Conservation (phyloP, 2,113 vertebrate genomes). For the Pholis gunnellus region DNA sequence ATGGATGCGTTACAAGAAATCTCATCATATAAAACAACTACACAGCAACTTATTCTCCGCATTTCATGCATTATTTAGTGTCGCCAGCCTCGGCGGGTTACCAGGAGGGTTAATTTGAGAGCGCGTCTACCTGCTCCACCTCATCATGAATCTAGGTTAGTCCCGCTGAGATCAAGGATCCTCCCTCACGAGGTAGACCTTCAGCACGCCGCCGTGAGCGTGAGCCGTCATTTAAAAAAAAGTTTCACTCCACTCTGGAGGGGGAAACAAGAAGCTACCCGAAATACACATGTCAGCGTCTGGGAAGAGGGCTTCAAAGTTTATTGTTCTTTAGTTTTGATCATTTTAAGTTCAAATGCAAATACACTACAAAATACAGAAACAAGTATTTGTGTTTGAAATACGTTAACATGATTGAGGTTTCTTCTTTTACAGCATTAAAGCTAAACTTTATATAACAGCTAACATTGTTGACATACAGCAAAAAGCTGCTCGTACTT, state of each 20-base stretch:
- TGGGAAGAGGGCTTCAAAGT: neutral
- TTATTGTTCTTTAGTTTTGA: neutral
- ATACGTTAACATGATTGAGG: no score
- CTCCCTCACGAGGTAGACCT: constrained; percentile 39
- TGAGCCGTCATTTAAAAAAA: constrained; percentile 13
- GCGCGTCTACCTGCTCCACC: constrained; percentile 16
- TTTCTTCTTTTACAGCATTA: no score
- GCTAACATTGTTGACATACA: no score
- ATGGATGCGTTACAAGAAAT: neutral
- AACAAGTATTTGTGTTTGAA: no score
- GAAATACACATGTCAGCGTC: neutral
- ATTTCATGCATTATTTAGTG: constrained; percentile 3
- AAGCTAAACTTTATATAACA: no score
- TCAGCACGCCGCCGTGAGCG: neutral
- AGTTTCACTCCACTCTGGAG: neutral
- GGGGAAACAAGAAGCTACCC: neutral
- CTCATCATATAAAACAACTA: neutral
- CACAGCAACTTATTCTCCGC: neutral
- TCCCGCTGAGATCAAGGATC: constrained; percentile 51
- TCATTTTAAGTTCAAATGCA: no score
- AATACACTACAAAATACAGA: no score
- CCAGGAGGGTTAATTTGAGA: constrained; percentile 7
- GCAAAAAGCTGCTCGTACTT: no score
- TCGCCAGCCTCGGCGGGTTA: constrained; percentile 2
- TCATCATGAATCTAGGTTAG: constrained; percentile 54